These are phyloP conservation scores for Elanoides forficatus DNA, from an alignment of 2,113 vertebrate genomes.

Conservation along the genomic window DNA sequence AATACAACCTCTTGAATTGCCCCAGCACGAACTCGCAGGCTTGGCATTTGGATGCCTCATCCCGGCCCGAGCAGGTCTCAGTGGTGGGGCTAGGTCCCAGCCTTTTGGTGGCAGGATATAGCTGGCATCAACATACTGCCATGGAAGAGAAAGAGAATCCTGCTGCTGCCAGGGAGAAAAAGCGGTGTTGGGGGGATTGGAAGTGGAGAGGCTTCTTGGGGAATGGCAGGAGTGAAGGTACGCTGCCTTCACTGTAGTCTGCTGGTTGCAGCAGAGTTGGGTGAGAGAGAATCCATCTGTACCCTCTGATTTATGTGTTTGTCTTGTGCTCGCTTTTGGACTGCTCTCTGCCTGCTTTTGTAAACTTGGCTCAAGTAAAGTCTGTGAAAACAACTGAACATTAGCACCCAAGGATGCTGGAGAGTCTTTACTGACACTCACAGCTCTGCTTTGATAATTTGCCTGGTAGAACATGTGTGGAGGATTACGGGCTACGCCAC, in stretches of 20 bases:
- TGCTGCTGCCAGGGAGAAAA: neutral
- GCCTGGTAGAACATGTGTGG: neutral
- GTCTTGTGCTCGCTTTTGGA: neutral
- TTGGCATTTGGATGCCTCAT: neutral
- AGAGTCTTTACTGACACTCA: neutral
- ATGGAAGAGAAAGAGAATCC: neutral
- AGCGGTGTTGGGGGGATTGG: fast-evolving
- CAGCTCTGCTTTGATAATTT: neutral
- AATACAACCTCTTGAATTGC: neutral
- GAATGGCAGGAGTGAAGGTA: neutral
- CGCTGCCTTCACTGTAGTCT: neutral
- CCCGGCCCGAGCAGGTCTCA: neutral
- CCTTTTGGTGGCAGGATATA: neutral
- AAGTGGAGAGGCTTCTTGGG: neutral
- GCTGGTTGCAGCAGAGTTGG: neutral
- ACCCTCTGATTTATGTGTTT: neutral
- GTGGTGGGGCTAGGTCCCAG: neutral
- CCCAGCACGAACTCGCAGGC: neutral
- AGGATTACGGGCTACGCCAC: neutral
- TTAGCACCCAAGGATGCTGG: neutral
- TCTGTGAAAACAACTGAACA: neutral
- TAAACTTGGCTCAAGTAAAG: neutral
- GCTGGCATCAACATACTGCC: neutral
- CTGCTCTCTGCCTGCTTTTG: neutral
- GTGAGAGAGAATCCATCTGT: fast-evolving